These are phyloP conservation scores for Mythimna loreyi DNA, from an alignment of 2,888 invertebrate species.

Conservation along the genomic window DNA sequence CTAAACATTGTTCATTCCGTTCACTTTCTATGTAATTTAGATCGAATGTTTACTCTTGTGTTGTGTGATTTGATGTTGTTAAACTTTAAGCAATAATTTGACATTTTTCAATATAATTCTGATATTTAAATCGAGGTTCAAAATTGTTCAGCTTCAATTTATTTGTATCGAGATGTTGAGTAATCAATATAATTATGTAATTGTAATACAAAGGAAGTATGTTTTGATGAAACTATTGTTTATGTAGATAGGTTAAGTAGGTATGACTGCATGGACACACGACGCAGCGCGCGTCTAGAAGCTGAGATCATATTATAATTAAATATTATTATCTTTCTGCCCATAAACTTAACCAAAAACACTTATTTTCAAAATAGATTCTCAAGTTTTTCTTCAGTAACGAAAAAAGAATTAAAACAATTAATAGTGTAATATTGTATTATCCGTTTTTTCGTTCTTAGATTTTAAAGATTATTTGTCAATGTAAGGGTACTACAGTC, in stretches of 20 bases:
- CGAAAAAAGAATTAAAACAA: constrained; percentile 33
- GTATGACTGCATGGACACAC: constrained; percentile 57
- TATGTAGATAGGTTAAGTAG: constrained; percentile 76
- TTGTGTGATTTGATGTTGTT: constrained; percentile 87
- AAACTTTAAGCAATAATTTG: constrained; percentile 75
- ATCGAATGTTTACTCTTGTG: constrained; percentile 83
- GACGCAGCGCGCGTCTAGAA: constrained; percentile 57
- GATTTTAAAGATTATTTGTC: constrained; percentile 71
- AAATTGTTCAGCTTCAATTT: constrained; percentile 54
- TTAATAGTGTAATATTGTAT: constrained; percentile 53
- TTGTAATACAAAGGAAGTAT: constrained; percentile 62
- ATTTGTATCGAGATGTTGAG: constrained; percentile 54
- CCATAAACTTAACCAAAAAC: constrained; percentile 34
- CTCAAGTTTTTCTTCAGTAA: constrained; percentile 27
- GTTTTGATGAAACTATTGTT: constrained; percentile 70
- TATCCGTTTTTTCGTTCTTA: constrained; percentile 68
- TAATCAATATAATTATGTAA: constrained; percentile 66
- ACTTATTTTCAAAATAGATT: constrained; percentile 30
- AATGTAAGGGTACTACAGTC: constrained; percentile 83
- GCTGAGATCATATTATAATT: constrained; percentile 45
- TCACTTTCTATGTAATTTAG: constrained; percentile 83
- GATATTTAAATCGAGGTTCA: constrained; percentile 51
- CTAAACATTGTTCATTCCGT: constrained; percentile 85
- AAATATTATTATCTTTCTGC: constrained; percentile 28
- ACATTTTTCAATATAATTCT: constrained; percentile 67